Percentiles rank a stretch among this genome's conserved stretches.
Evolutionary conservation across 2,113 vertebrate genomes (phyloP).

Genomic region (Regulus satrapa): DNA sequence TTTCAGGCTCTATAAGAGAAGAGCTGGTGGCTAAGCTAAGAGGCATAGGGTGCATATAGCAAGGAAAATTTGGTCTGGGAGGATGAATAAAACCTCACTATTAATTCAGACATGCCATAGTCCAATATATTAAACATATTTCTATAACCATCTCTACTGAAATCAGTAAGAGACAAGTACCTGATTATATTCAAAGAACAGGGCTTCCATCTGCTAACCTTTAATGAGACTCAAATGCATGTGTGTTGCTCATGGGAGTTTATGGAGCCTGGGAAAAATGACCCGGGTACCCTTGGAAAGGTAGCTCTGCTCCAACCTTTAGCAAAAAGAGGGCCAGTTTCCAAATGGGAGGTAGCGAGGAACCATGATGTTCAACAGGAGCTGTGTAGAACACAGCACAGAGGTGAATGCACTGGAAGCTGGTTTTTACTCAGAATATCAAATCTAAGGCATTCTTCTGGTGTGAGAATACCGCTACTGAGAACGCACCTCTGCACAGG

Average conservation of each 20-base stretch:
- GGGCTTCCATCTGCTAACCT: not conserved
- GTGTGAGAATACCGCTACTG: not conserved
- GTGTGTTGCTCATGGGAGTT: not conserved
- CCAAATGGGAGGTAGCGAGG: not conserved
- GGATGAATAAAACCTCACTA: not conserved
- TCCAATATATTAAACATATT: not conserved
- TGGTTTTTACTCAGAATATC: not conserved
- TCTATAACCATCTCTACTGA: not conserved
- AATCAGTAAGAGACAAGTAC: not conserved
- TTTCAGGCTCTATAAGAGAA: not conserved
- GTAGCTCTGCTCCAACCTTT: too few relatives aligned
- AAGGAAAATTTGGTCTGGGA: not conserved
- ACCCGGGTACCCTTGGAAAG: not conserved
- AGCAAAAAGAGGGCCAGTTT: not conserved
- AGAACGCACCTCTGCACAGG: not conserved
- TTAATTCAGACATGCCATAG: not conserved
- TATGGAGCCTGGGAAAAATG: not conserved
- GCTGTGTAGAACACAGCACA: accelerated
- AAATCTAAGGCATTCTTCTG: not conserved
- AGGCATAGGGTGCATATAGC: not conserved
- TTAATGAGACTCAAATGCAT: not conserved
- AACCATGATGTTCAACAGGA: not conserved
- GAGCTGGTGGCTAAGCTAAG: not conserved
- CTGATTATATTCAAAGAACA: not conserved
- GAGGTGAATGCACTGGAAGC: not conserved